Evolutionary conservation across 2,797 vertebrate species (phyloP), one percentile per base, ranked within the genome.

Genomic region (Rhabdomys pumilio): DNA sequence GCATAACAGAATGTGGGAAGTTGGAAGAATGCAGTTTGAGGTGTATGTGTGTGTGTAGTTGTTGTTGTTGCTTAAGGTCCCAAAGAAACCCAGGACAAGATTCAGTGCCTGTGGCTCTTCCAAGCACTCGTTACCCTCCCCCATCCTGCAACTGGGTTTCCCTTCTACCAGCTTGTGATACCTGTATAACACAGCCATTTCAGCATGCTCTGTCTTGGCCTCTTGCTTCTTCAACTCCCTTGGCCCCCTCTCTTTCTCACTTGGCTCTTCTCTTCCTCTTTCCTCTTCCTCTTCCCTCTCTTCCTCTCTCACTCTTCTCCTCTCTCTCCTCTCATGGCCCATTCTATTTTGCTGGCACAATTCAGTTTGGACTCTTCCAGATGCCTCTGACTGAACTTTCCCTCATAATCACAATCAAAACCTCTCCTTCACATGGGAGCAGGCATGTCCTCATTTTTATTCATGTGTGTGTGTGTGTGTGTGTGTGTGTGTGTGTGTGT

Each of bases 261-360:
- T 47, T 65, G 41, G 2, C 59, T 20, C 29, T 61, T 65, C 38
- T 63, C 38, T 83, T 47, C 26, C 44, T 29, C 57, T 44, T 57
- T 38, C 38, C 29, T 44, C 59, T 31, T 63, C 41, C 15, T 44
- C 15, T 63, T 19, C 29, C 24, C 57, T 83, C 38, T 83, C 38
- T 44, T 61, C 14, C 38, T 63, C 79, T 59, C 34, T 4, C 3
- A 0, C 15, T 17, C 11, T 1, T n/a, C 20, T 8, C 4, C 5
- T 4, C 34, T 59, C 22, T 38, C 34, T 59, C 57, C 2, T 63
- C 29, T 83, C 29, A 65, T 47, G 59, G 26, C 5, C 17, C 41
- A 34, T 61, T 65, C 41, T 65, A 47, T 22, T 61, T 84, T 38
- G 29, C 29, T 6, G 9, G 14, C 24, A 9, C 59, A 31, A 8